These are phyloP conservation scores for Torymus aiolomorphi DNA, from an alignment of 2,888 invertebrate genomes.

Conservation along the genomic window DNA sequence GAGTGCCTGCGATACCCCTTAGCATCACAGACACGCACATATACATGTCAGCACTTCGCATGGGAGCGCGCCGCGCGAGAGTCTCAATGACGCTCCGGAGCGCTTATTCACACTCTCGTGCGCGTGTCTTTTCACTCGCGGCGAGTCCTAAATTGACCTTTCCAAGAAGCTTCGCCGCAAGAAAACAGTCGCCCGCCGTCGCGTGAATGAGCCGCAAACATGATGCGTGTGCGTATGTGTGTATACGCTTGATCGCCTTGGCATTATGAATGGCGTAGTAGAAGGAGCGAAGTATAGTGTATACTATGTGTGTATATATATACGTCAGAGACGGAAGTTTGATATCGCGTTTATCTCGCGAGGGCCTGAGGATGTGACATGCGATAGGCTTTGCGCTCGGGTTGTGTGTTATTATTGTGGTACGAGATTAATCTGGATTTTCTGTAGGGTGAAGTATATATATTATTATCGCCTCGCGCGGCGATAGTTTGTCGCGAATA, in stretches of 20 bases:
- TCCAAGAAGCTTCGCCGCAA: constrained; percentile 43
- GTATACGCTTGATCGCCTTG: background rate
- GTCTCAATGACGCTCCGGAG: background rate
- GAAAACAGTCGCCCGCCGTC: constrained; percentile 39
- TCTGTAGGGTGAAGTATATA: background rate
- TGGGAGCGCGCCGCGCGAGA: background rate
- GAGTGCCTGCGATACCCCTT: background rate
- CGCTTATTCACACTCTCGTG: background rate
- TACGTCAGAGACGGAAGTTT: constrained; percentile 46
- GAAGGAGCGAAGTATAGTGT: too few species aligned
- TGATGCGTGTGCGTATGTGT: constrained; percentile 5
- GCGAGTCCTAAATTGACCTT: constrained; percentile 46
- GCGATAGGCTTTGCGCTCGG: background rate
- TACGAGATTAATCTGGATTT: background rate
- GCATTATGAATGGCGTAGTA: too few species aligned
- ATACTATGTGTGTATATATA: background rate
- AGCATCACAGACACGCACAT: too few species aligned
- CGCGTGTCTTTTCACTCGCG: constrained; percentile 24
- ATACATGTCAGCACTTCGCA: too few species aligned
- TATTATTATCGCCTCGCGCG: too few species aligned
- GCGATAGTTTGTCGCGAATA: too few species aligned
- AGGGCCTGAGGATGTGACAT: background rate
- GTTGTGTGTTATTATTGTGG: too few species aligned
- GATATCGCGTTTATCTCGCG: constrained; percentile 37
- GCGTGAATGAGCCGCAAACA: constrained; percentile 22